Percentiles rank a stretch among this genome's conserved stretches.
These are phyloP conservation scores for Drosophila parthenogenetica DNA, from an alignment of 2,888 invertebrate genomes.

Conservation along the genomic window DNA sequence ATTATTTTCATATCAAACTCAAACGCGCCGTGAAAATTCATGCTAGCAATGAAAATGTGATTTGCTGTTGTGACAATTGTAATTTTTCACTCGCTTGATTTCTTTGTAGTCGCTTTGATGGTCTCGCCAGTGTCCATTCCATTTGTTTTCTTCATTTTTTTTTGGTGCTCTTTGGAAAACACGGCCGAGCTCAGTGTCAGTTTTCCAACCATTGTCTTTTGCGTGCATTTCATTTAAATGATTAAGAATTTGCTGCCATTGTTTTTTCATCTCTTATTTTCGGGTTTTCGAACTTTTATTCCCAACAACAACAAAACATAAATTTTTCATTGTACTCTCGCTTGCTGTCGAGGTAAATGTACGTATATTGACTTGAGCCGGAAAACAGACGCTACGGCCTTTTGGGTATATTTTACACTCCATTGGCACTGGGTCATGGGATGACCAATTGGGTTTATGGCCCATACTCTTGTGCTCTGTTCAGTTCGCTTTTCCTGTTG, in stretches of 20 bases:
- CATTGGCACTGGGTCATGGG: slow-evolving; percentile 58
- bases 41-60: slow-evolving; percentile 71
- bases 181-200: no score
- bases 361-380: slow-evolving; percentile 35
- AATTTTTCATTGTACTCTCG: slow-evolving; percentile 61
- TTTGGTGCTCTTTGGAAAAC: no score
- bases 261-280: slow-evolving; percentile 9
- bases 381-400: slow-evolving; percentile 38
- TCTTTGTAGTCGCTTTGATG: slow-evolving; percentile 18
- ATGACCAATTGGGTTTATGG: slow-evolving; percentile 67
- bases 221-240: slow-evolving; percentile 64
- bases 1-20: slow-evolving; percentile 77
- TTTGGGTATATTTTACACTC: slow-evolving; percentile 70
- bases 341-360: slow-evolving; percentile 4
- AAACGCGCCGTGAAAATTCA: slow-evolving; percentile 66
- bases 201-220: slow-evolving; percentile 31
- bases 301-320: slow-evolving; percentile 60
- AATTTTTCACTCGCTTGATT: slow-evolving; percentile 80
- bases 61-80: slow-evolving; percentile 80
- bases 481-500: not conserved
- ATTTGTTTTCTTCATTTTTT: slow-evolving; percentile 19
- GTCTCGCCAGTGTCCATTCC: slow-evolving; percentile 36
- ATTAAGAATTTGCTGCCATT: slow-evolving; percentile 47
- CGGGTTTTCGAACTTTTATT: not conserved
- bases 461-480: slow-evolving; percentile 6